Conservation (phyloP, 2,113 vertebrate genomes). For the Xenus cinereus region DNA sequence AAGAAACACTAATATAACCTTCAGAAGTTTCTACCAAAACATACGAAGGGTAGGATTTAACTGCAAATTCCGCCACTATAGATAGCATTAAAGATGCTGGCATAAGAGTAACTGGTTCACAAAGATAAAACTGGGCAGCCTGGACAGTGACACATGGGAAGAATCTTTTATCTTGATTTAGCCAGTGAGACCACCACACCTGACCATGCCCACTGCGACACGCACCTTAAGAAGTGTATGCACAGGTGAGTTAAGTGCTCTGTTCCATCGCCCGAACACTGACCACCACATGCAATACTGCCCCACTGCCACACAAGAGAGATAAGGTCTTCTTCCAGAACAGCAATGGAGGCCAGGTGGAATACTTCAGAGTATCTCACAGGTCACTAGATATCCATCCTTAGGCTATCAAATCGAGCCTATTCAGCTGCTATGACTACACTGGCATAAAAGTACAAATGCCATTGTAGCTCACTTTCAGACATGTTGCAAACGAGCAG, state of each 20-base stretch:
- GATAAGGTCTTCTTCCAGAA: neutral
- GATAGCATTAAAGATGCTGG: neutral
- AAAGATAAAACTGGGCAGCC: neutral
- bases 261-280: neutral
- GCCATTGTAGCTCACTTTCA: rapidly evolving
- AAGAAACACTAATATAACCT: neutral
- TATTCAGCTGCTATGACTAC: neutral
- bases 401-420: neutral
- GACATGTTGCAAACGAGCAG: neutral
- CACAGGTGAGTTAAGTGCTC: neutral
- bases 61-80: neutral
- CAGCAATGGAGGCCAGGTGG: neutral
- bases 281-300: neutral
- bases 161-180: neutral
- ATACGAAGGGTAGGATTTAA: neutral
- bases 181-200: neutral
- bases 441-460: neutral
- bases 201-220: neutral
- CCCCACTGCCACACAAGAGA: neutral
- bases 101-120: neutral
- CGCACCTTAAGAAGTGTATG: neutral
- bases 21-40: neutral
- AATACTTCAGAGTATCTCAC: neutral
- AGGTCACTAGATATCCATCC: neutral
- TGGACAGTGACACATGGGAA: neutral